These are phyloP conservation scores for Phalacrocorax pelagicus DNA, from an alignment of 2,113 vertebrate species.

Conservation along the genomic window DNA sequence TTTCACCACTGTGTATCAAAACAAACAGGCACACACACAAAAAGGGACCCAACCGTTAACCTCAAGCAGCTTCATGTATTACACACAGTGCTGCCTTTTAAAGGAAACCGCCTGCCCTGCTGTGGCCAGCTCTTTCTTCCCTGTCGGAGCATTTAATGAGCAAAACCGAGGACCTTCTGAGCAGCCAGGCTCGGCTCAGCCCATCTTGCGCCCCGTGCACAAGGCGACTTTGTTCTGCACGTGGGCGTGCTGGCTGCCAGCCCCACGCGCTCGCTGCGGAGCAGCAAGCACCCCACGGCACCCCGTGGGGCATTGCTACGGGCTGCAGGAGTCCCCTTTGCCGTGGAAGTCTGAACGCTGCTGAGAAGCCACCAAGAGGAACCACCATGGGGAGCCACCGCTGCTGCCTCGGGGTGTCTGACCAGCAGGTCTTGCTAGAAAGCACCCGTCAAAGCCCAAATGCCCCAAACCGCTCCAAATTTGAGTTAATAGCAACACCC, in stretches of 20 bases:
- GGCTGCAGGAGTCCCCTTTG: not conserved
- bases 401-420: not conserved
- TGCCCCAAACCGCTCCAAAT: not conserved
- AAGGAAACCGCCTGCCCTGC: not conserved
- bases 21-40: not conserved
- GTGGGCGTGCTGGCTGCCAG: not conserved
- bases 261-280: rapidly evolving
- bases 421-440: not conserved
- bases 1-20: not conserved
- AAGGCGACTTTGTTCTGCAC: not conserved
- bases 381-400: not conserved
- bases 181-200: not conserved
- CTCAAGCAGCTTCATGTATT: not conserved
- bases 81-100: not conserved
- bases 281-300: not conserved
- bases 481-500: not conserved
- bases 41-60: not conserved
- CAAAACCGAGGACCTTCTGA: not conserved
- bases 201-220: not conserved
- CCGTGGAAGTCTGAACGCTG: not conserved
- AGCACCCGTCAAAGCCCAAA: not conserved
- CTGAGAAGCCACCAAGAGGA: not conserved
- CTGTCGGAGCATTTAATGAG: not conserved
- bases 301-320: not conserved
- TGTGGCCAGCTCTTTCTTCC: not conserved